phyloP scores from a whole-genome alignment of 1,140 invertebrate genomes.

The Drosophila suzukii region DNA sequence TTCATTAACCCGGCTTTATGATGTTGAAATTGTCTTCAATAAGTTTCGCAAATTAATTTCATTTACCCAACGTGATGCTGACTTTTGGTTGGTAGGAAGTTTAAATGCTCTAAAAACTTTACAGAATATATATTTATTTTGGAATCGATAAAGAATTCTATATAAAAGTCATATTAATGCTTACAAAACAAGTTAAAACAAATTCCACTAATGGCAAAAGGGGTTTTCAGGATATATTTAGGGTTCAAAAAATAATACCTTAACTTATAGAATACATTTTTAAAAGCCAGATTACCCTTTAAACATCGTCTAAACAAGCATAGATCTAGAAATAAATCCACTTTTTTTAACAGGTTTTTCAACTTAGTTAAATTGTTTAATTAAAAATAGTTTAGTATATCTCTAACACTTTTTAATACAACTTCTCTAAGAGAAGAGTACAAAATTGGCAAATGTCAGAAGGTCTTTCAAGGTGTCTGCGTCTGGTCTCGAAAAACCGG shows the following conservation, averaged over 20 bases:
- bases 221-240: no score
- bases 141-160: no score
- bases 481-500: conserved; percentile 55
- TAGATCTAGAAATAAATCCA: neutral
- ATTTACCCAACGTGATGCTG: conserved; percentile 7
- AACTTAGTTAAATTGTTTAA: neutral
- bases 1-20: conserved; percentile 46
- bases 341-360: neutral
- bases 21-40: conserved; percentile 56
- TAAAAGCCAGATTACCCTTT: no score
- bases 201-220: no score
- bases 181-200: no score
- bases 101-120: conserved; percentile 11
- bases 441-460: conserved; percentile 52
- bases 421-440: conserved; percentile 9
- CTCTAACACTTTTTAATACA: neutral
- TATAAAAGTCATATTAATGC: no score
- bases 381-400: neutral
- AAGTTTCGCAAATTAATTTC: conserved; percentile 54
- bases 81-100: neutral
- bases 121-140: no score
- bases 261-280: no score
- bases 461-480: conserved; percentile 61
- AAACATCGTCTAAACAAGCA: neutral
- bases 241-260: no score